phyloP scores from a whole-genome alignment of 53 echinoderm and acorn worm genomes.

The Echinarachnius parma region DNA sequence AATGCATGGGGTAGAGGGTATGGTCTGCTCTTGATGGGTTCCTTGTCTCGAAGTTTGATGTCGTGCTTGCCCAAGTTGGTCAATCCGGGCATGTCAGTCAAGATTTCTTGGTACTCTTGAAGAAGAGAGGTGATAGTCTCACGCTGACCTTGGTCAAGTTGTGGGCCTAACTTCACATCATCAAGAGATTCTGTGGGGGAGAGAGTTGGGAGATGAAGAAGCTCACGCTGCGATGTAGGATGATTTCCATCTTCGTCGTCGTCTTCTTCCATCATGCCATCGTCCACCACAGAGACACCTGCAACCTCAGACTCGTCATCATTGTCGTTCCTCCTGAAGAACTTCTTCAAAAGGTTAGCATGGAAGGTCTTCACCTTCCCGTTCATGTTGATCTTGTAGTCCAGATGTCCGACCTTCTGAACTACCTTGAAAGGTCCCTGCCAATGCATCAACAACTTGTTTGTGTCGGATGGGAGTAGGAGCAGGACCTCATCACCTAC shows the following conservation, averaged over 20 bases:
- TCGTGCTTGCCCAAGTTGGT: constrained; percentile 43
- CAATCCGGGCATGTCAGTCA: constrained; percentile 54
- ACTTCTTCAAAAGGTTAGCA: too few relatives aligned
- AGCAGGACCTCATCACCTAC: constrained; percentile 37
- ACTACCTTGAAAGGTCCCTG: constrained; percentile 32
- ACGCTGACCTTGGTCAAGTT: not conserved
- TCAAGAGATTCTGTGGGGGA: not conserved
- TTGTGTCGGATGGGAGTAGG: constrained; percentile 30
- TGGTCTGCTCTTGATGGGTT: constrained; percentile 29
- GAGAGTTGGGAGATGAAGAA: constrained; percentile 4
- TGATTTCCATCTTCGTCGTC: not conserved
- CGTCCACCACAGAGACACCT: not conserved
- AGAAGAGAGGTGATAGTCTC: not conserved
- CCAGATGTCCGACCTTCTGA: not conserved
- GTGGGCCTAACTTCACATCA: not conserved
- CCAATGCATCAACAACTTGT: constrained; percentile 22
- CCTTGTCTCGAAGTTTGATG: constrained; percentile 29
- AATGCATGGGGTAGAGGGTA: constrained; percentile 52
- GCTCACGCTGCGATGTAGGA: too few relatives aligned
- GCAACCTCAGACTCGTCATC: not conserved
- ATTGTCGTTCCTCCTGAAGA: not conserved
- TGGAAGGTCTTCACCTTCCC: not conserved
- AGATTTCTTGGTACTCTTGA: constrained; percentile 33
- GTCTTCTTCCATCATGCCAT: not conserved
- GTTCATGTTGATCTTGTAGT: constrained; percentile 12